These are phyloP conservation scores for Takifugu ocellatus DNA, from an alignment of 2,797 vertebrate genomes.

Conservation along the genomic window DNA sequence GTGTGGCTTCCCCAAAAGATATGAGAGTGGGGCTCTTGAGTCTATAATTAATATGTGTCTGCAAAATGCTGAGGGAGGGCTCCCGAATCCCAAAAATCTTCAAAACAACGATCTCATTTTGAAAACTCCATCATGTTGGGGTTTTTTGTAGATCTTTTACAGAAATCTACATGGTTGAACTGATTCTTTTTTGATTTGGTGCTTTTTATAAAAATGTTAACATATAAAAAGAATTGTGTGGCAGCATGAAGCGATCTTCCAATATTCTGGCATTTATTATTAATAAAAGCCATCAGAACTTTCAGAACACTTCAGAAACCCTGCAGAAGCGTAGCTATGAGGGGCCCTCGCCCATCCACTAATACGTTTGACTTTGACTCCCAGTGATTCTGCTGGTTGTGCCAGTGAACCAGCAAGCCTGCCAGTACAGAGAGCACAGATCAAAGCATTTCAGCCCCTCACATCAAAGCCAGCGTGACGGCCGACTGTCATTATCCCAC, in stretches of 20 bases:
- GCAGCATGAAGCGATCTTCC: too few relatives aligned
- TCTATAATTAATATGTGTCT: too few relatives aligned
- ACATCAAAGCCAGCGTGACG: constrained; percentile 53
- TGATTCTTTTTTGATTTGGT: too few relatives aligned
- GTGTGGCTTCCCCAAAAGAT: too few relatives aligned
- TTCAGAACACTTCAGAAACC: too few relatives aligned
- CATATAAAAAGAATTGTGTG: background rate
- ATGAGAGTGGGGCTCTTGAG: too few relatives aligned
- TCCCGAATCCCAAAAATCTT: too few relatives aligned
- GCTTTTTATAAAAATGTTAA: too few relatives aligned
- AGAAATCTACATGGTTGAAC: background rate
- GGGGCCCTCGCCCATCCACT: constrained; percentile 25
- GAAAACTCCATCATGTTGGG: background rate
- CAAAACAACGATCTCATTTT: too few relatives aligned
- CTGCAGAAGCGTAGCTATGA: background rate
- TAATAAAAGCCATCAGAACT: too few relatives aligned
- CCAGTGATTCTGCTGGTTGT: constrained; percentile 42
- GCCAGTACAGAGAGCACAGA: constrained; percentile 49
- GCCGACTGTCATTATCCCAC: constrained; percentile 60
- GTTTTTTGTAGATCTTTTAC: background rate
- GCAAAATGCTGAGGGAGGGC: too few relatives aligned
- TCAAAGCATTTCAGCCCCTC: constrained; percentile 63
- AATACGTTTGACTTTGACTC: constrained; percentile 59
- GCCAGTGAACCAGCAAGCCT: constrained; percentile 39
- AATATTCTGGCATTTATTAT: too few relatives aligned